A percentile compares a stretch with the other conserved stretches of the same genome.
Conservation (phyloP, 2,888 invertebrate genomes). For the Scaptomyza reducta region DNA sequence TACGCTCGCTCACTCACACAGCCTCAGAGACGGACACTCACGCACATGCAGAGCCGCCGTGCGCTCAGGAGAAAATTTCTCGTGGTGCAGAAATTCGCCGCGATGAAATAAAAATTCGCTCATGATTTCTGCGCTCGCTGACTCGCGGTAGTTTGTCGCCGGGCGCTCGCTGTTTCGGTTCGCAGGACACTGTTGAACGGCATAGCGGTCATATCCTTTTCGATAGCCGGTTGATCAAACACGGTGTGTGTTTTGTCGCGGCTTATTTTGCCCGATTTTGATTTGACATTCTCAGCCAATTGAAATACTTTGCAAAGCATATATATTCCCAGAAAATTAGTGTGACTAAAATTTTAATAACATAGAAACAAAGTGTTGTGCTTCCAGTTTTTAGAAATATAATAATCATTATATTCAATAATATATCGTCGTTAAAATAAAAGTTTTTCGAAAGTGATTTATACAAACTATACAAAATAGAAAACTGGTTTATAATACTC, state of each 20-base stretch:
- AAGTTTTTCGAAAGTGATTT: constrained; percentile 10
- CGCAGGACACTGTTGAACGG: constrained; percentile 72
- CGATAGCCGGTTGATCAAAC: constrained; percentile 73
- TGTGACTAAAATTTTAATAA: constrained; percentile 19
- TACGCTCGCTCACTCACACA: constrained; percentile 41
- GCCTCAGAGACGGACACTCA: constrained; percentile 13
- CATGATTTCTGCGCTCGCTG: constrained; percentile 70
- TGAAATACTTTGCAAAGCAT: constrained; percentile 14
- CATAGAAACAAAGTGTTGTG: constrained; percentile 26
- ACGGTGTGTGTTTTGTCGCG: constrained; percentile 59
- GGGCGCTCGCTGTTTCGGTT: constrained; percentile 81
- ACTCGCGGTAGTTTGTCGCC: constrained; percentile 80
- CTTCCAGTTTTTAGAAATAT: constrained; percentile 20
- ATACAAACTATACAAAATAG: background rate
- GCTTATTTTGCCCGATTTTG: constrained; percentile 47
- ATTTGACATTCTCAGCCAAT: constrained; percentile 34
- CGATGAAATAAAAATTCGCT: constrained; percentile 81
- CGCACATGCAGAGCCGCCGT: constrained; percentile 41
- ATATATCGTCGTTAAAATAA: background rate
- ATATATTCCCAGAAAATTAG: constrained; percentile 5
- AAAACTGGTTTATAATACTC: background rate
- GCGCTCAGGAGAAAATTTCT: constrained; percentile 60
- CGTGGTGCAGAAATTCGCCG: constrained; percentile 78
- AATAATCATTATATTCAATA: constrained; percentile 1
- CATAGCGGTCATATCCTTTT: constrained; percentile 81